phyloP scores from a whole-genome alignment of 2,113 vertebrate species.

The Cottus gobio region DNA sequence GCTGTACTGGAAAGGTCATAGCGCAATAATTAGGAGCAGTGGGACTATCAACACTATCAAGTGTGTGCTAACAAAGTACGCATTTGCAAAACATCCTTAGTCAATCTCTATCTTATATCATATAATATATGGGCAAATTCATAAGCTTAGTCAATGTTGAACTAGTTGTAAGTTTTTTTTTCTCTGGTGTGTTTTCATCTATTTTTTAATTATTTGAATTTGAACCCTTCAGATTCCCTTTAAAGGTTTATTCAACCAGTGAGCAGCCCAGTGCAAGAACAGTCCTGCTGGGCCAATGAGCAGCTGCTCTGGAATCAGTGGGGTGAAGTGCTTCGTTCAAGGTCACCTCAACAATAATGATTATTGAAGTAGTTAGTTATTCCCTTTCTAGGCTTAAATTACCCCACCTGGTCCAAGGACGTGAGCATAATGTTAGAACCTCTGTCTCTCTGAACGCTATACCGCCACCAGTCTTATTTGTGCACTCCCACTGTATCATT shows the following conservation, averaged over 20 bases:
- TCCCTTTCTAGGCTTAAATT: slow-evolving; percentile 1
- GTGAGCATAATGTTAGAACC: background rate
- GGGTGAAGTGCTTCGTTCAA: background rate
- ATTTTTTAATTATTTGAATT: background rate
- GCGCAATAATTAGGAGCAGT: slow-evolving; percentile 33
- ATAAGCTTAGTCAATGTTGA: background rate
- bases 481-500: background rate
- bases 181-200: background rate
- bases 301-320: slow-evolving; percentile 10
- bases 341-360: slow-evolving; percentile 3
- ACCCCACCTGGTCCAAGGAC: background rate
- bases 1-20: slow-evolving; percentile 50
- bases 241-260: background rate
- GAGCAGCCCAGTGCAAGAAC: background rate
- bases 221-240: background rate
- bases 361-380: background rate
- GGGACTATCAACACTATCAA: slow-evolving; percentile 20
- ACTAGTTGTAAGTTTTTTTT: background rate
- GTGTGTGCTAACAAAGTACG: slow-evolving; percentile 16
- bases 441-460: background rate
- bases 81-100: slow-evolving; percentile 17
- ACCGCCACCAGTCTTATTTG: background rate
- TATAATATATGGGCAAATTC: background rate
- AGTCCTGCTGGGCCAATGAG: background rate
- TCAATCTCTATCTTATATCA: background rate